Percentiles rank a stretch among this genome's conserved stretches.
phyloP scores from a whole-genome alignment of 2,113 vertebrate species.

The Pheucticus melanocephalus region DNA sequence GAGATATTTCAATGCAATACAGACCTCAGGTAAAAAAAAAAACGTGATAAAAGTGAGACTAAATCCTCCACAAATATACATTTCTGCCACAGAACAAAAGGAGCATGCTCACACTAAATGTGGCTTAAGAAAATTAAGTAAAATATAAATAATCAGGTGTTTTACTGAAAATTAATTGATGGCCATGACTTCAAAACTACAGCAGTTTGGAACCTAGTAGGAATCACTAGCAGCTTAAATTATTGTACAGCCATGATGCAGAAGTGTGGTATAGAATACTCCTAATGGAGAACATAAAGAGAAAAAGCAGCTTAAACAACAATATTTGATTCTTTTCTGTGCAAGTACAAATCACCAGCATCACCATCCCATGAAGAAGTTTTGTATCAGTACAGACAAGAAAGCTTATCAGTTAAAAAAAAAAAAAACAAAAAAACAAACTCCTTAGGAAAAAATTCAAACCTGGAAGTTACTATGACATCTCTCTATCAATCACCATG shows the following conservation, averaged over 20 bases:
- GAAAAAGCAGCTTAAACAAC: background rate
- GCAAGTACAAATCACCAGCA: background rate
- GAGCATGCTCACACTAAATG: background rate
- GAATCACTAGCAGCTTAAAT: background rate
- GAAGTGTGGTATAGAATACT: background rate
- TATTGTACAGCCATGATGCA: background rate
- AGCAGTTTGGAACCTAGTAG: background rate
- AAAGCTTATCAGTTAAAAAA: background rate
- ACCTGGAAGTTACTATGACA: background rate
- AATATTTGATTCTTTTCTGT: background rate
- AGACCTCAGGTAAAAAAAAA: background rate
- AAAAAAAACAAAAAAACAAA: background rate
- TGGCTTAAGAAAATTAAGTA: background rate
- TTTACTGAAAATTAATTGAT: background rate
- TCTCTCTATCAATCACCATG: background rate
- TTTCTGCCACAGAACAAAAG: background rate
- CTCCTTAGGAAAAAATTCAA: background rate
- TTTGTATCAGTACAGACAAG: background rate
- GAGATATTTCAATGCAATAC: background rate
- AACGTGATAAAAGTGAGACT: background rate
- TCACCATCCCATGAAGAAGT: background rate
- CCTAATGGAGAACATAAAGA: background rate
- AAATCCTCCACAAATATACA: background rate
- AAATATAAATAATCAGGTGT: background rate
- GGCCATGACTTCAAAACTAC: background rate